Base-by-base conservation (phyloP, 1,140 invertebrate genomes). In the Daktulosphaira vitifoliae region DNA sequence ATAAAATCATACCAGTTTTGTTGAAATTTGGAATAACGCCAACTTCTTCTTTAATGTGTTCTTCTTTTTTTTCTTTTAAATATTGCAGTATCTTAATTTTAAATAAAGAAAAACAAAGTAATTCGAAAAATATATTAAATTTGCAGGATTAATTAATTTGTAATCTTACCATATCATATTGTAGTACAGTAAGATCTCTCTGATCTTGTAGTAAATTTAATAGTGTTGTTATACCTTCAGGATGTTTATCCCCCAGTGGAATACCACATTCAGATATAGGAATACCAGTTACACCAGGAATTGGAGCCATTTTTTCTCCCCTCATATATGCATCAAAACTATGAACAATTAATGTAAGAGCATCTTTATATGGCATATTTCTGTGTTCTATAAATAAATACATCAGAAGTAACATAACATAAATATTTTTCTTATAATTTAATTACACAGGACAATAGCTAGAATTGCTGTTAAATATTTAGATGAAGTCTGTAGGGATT, bases 291-390 rank as follows among this genome's bases (percentile, higher is more conserved):
- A 66, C 51, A 2, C 62, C 51, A 37, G 68, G 23, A n/a, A 53
- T 25, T 0, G 74, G 68, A 4, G 74, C 68, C 16, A 54, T 53
- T 2, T 77, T 79, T 48, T 81, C 81, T 15, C 81, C 80, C 65
- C 80, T 78, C 71, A 89, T 84, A 73, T 90, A 89, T 56, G 82
- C 81, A 54, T 84, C 82, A 76, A 90, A 94, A 74, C 90, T 91
- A 18, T 85, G 80, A 20, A 80, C 79, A 33, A 96, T 79, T 42
- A 95, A 78, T 66, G 80, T 80, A 64, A 95, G 79, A 2, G 92
- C 90, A 76, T 94, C 90, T 56, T 94, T 89, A n/a, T 93, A 71
- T 0, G 90, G 91, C 89, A 96, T 95, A 76, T 96, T 94, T 68
- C 92, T 82, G 73, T 96, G 92, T 73, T 95, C 92, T 87, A 76